Conservation (phyloP, 64 coral and sea anemone genomes). For the Montipora efflorescens region DNA sequence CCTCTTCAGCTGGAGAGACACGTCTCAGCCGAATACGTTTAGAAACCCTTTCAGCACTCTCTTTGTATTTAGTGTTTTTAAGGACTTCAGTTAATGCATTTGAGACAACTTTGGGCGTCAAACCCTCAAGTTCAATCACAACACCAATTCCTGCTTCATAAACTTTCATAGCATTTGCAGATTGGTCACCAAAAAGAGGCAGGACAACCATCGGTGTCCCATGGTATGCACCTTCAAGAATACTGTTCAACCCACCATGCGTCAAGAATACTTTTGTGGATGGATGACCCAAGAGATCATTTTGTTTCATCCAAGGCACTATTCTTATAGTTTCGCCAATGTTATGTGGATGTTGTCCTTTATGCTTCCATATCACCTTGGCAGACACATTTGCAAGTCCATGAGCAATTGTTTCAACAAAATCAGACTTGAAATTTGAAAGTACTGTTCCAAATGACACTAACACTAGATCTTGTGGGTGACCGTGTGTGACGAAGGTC, state of each 20-base stretch:
- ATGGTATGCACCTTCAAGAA: conserved; percentile 76
- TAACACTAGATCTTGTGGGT: conserved; percentile 42
- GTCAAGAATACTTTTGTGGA: conserved; percentile 72
- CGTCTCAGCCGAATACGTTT: conserved; percentile 57
- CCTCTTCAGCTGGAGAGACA: conserved; percentile 53
- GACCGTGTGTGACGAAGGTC: conserved; percentile 37
- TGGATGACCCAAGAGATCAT: conserved; percentile 65
- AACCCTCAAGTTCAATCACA: conserved; percentile 27
- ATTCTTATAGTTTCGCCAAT: conserved; percentile 49
- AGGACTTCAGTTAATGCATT: conserved; percentile 64
- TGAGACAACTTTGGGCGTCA: conserved; percentile 45
- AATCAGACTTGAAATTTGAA: conserved; percentile 68
- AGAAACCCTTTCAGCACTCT: conserved; percentile 58
- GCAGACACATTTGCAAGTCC: conserved; percentile 38
- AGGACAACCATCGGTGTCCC: conserved; percentile 79
- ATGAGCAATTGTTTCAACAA: conserved; percentile 60
- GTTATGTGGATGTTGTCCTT: conserved; percentile 17
- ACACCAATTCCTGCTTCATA: conserved; percentile 69
- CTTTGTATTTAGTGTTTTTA: conserved; percentile 32
- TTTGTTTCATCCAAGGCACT: conserved; percentile 72
- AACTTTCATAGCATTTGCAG: conserved; percentile 81
- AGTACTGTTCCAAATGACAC: conserved; percentile 87
- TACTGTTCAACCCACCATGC: conserved; percentile 83
- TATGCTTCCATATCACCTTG: conserved; percentile 74
- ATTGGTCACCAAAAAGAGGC: conserved; percentile 82